Conservation (phyloP, 2,888 invertebrate genomes). For the Caenorhabditis virilis region DNA sequence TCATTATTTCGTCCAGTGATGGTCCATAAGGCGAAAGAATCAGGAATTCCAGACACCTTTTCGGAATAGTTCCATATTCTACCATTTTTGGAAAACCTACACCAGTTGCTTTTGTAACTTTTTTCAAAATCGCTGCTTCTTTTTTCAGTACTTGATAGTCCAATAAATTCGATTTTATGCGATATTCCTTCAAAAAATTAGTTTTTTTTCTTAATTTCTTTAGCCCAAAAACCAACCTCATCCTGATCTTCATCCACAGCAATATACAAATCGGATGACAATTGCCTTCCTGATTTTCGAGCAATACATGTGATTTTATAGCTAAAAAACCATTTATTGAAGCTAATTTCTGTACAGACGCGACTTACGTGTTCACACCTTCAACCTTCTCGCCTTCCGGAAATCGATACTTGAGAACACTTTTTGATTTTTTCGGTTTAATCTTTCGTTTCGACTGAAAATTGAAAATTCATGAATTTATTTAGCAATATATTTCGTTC, state of each 20-base stretch:
- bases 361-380: constrained; percentile 1
- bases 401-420: background rate
- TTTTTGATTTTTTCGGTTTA: no score
- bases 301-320: background rate
- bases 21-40: constrained; percentile 2
- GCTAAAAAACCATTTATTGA: background rate
- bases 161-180: background rate
- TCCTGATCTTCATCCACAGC: background rate
- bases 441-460: no score
- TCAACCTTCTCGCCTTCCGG: constrained; percentile 3
- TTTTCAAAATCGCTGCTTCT: constrained; percentile 5
- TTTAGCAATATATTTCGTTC: no score
- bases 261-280: background rate
- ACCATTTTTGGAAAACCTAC: background rate
- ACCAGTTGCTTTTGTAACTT: background rate
- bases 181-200: background rate
- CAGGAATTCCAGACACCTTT: background rate
- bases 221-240: background rate
- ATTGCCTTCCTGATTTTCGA: background rate
- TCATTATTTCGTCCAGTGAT: background rate
- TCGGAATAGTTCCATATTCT: background rate
- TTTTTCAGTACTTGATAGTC: background rate
- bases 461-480: no score
- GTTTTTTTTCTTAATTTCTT: background rate
- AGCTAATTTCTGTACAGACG: background rate